Conservation (phyloP, 2,797 vertebrate genomes). For the Oceanodroma leucorhoa region DNA sequence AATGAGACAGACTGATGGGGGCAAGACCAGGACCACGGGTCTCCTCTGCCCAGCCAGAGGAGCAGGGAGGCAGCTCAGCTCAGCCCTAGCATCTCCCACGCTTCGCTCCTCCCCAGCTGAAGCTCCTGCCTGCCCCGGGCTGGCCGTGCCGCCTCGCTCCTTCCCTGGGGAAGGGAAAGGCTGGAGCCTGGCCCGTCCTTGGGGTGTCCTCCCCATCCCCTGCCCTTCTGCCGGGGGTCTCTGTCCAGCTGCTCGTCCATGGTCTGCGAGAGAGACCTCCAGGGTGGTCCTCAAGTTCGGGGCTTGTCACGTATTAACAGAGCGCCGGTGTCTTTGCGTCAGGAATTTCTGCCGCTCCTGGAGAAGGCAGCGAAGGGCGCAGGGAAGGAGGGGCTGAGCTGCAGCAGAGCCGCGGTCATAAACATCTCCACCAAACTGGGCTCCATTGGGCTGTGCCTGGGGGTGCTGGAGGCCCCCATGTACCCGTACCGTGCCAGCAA, state of each 20-base stretch:
- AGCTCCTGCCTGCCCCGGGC: not conserved
- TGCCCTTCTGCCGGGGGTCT: not conserved
- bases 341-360: constrained; percentile 40
- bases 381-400: not conserved
- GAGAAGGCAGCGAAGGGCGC: not conserved
- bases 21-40: not conserved
- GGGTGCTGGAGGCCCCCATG: not conserved
- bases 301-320: not conserved
- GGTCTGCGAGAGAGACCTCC: not conserved
- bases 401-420: not conserved
- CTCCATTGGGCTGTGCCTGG: not conserved
- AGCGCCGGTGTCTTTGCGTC: accelerated
- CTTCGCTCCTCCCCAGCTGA: not conserved
- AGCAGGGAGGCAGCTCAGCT: not conserved
- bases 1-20: not conserved
- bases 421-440: constrained; percentile 37
- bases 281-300: accelerated
- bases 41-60: not conserved
- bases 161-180: not conserved
- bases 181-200: not conserved
- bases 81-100: not conserved
- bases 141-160: accelerated
- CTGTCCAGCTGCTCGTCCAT: not conserved
- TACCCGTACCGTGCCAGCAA: constrained; percentile 35
- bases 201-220: not conserved